These are phyloP conservation scores for Enteromius trimaculatus DNA, from an alignment of 2,797 vertebrate genomes.

Conservation along the genomic window DNA sequence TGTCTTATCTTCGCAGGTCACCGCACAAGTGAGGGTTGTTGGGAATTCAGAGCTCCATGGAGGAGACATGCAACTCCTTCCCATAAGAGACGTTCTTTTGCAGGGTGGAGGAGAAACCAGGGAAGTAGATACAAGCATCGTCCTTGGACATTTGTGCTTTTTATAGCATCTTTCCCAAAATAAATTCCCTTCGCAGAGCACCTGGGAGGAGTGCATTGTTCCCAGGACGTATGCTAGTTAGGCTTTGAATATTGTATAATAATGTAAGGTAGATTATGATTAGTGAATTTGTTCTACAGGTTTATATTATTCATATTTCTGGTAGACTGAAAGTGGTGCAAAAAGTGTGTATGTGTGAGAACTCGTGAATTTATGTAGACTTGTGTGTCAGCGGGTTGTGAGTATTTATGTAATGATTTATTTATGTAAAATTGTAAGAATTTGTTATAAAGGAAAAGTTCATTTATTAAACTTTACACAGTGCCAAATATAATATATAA, in stretches of 20 bases:
- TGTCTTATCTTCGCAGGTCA: conserved; percentile 58
- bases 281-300: background rate
- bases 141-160: conserved; percentile 78
- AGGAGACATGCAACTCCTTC: conserved; percentile 74
- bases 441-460: background rate
- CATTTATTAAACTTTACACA: background rate
- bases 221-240: background rate
- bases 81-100: conserved; percentile 73
- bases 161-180: conserved; percentile 67
- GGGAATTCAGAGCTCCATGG: conserved; percentile 68
- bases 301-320: background rate
- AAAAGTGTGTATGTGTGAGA: background rate
- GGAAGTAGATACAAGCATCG: conserved; percentile 53
- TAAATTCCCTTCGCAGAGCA: background rate
- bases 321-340: conserved; percentile 16
- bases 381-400: conserved; percentile 12
- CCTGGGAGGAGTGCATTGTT: background rate
- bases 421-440: background rate
- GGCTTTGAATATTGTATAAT: background rate
- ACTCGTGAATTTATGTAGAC: conserved; percentile 13
- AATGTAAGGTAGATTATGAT: background rate
- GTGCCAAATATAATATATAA: too few species aligned
- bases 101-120: conserved; percentile 34
- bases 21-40: conserved; percentile 64
- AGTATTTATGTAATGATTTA: conserved; percentile 38